Base-by-base conservation (phyloP, 2,888 invertebrate genomes). In the Caenorhabditis uteleia region DNA sequence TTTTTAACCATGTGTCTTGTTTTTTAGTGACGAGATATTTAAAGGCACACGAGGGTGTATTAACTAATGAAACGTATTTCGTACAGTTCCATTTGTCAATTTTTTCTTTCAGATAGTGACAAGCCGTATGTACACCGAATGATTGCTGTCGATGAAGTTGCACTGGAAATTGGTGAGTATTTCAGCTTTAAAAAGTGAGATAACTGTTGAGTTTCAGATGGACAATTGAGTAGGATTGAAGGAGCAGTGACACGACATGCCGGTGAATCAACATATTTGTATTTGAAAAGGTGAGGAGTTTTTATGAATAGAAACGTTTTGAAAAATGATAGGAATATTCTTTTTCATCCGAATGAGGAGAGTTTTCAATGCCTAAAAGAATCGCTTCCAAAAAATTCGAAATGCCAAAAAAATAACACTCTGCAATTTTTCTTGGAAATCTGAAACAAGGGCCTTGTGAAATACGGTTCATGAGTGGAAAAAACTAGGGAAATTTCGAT, bases 81-180 rank as follows among this genome's bases (percentile, higher is more conserved):
- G n/a, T n/a, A n/a, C n/a, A n/a, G n/a, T 39, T 20, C 18, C 10
- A 36, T 8, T 34, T 31, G 33, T 34, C 45, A 45, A 45, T 36
- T 20, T 45, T 38, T 42, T 1, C 2, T 53, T 77, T 57, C 49
- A 80, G 80, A 80, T 54, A 68, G 70, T 16, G 71, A 74, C 25
- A 70, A 66, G 34, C 71, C 79, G 3, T 77, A 80, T 46, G 68
- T 79, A 2, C 59, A 77, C 44, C 72, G 80, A 25, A 80, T 80
- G 80, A 81, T 80, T 26, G 79, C 78, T 6, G 70, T 77, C 26
- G 80, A 80, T 48, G 79, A 79, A 39, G 71, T 81, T 18, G 42
- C 64, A 1, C 44, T 70, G 34, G 77, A 77, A 61, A 73, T 80
- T 21, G 79, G 78, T 78, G 12, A 42, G 70, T 39, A 16, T 49